Evolutionary conservation across 1,140 invertebrate genomes (phyloP), one percentile per base, ranked within the genome.

Genomic region (Proctacanthus coquilletti): DNA sequence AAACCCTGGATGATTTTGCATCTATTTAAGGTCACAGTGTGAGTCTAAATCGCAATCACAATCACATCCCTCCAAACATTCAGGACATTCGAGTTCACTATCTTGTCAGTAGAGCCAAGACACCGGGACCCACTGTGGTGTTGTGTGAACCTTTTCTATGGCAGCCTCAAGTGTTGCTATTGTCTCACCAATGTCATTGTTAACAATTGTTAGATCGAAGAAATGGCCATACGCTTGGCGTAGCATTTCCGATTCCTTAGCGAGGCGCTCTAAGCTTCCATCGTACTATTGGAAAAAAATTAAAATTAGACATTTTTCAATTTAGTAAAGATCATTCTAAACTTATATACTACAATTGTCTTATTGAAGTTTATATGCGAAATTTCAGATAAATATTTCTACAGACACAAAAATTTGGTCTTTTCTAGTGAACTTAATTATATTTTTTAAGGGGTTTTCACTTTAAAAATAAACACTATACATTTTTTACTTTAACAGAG

Each of bases 151-250:
- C 36, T 83, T 74, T 44, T 92, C 87, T 41, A 97, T 84, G 15
- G 88, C 82, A 37, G 77, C 74, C 58, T 98, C 91, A 44, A 98
- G 64, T 39, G 84, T 79, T 20, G 76, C 74, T 50, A 98, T 95
- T 21, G 95, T 98, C 61, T 98, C 93, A 56, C 98, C 93, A 44
- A 98, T 98, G 66, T 98, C 94, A 70, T 97, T 97, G 71, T 98
- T 98, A 15, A 97, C 84, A 51, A 98, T 94, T 32, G 87, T 92
- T 63, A 96, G 68, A 63, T 98, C 95, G 68, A 98, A 98, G 63
- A 89, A 91, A 62, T 98, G 94, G 15, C 93, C 91, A 64, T 97
- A 98, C 19, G 91, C 85, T 53, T 91, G 85, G 33, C 87, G 81
- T 36, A 99, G 66, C 57, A 93, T 77, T 48, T 98, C 92, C 18